Base-by-base conservation (phyloP, 2,888 invertebrate species). In the Phengaris alcon region DNA sequence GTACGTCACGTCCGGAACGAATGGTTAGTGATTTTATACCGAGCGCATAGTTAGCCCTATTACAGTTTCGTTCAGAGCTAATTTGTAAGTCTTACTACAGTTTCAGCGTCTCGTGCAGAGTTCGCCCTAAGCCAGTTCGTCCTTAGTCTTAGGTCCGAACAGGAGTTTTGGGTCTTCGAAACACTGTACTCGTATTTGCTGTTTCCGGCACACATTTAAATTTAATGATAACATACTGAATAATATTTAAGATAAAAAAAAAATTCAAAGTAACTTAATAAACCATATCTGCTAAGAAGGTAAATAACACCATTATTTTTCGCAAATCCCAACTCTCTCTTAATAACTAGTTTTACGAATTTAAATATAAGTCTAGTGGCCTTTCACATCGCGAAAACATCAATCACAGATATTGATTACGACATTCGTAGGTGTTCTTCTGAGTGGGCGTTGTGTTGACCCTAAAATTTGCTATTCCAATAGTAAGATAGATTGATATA, bases 21-120 rank as follows among this genome's bases (percentile, higher is more conserved):
- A 75, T 76, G 76, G 78, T 77, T 75, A 68, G 75, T 74, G 76
- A 76, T 80, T 80, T 79, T 78, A 79, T 79, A 75, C 80, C 0
- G 59, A 59, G 35, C 35, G 22, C 73, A 75, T 77, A 35, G 64
- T 64, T 22, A 64, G 35, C 10, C 0, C 35, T 64, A 35, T 10
- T 64, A 35, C 35, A 64, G 64, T 59, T 59, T 59, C 13, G 0
- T 5, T 59, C 35, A 35, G 35, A 35, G 35, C 4, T 35, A 35
- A 3, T 35, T 35, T 35, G 35, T 35, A 35, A 35, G 35, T 35
- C 35, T 3, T 35, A 35, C 35, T 35, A 35, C 35, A 35, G 35
- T 35, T 35, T 35, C 35, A 35, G 35, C 35, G 35, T 35, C 22
- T 22, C 35, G 35, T 35, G 35, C 4, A 35, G 1, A 2, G 35